Conservation (phyloP, 1,140 invertebrate species). For the Elymnias hypermnestra region DNA sequence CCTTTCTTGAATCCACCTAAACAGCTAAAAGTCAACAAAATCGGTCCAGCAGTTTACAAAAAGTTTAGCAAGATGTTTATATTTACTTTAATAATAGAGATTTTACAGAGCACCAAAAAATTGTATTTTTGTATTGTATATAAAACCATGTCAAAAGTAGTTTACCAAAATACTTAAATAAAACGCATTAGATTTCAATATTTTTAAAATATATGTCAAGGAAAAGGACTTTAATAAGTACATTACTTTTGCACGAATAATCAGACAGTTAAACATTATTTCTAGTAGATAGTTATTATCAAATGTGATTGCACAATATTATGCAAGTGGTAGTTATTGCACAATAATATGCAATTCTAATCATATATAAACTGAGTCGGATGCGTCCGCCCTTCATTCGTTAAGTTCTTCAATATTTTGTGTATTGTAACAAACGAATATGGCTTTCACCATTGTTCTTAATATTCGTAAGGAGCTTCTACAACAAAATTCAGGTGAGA, state of each 20-base stretch:
- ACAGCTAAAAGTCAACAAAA: too few species aligned
- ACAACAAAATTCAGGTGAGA: constrained; percentile 10
- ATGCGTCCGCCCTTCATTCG: neutral
- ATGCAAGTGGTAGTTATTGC: constrained; percentile 3
- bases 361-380: neutral
- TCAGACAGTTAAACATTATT: neutral
- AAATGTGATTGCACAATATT: constrained; percentile 7
- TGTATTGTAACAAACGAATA: neutral
- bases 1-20: too few species aligned
- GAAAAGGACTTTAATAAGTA: too few species aligned
- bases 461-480: constrained; percentile 5
- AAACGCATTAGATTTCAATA: too few species aligned
- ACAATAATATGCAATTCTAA: constrained; percentile 6
- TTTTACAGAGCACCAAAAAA: too few species aligned
- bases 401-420: neutral
- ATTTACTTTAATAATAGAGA: too few species aligned
- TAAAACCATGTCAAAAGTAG: too few species aligned
- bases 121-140: too few species aligned
- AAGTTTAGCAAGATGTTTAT: too few species aligned
- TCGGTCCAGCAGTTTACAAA: too few species aligned
- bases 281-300: neutral
- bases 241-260: neutral
- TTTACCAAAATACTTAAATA: too few species aligned
- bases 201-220: too few species aligned
- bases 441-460: constrained; percentile 8